Evolutionary conservation across 2,113 vertebrate genomes (phyloP).

Genomic region (Gobio gobio): DNA sequence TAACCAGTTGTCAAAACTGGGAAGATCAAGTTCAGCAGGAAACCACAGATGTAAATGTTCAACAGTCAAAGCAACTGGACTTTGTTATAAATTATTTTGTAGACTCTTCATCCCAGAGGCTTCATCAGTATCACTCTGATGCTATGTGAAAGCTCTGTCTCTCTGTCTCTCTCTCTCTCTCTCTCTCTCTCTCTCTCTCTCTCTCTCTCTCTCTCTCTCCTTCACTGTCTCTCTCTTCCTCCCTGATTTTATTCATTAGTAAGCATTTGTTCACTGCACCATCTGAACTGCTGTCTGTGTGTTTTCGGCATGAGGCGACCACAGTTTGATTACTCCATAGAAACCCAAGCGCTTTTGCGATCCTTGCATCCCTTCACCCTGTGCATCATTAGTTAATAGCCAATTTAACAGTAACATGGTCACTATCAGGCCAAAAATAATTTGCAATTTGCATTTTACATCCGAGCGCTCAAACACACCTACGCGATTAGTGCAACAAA

Average conservation of each 20-base stretch:
- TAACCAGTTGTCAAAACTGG: conserved; percentile 20
- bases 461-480: not conserved
- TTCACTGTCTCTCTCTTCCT: conserved; percentile 34
- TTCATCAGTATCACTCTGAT: conserved; percentile 25
- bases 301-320: conserved; percentile 42
- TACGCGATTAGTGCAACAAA: not conserved
- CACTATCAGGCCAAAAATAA: not conserved
- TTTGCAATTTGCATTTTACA: not conserved
- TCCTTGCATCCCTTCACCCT: not conserved
- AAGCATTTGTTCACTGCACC: conserved; percentile 73
- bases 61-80: conserved; percentile 13
- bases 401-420: conserved; percentile 3
- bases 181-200: conserved; percentile 31
- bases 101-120: not conserved
- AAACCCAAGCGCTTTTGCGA: conserved; percentile 23
- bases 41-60: not conserved
- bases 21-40: not conserved
- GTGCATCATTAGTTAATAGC: not conserved
- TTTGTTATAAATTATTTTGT: conserved; percentile 2
- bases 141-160: conserved; percentile 22
- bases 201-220: conserved; percentile 34
- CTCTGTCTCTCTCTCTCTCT: not conserved
- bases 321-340: conserved; percentile 38
- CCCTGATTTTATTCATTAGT: conserved; percentile 68
- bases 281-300: conserved; percentile 67